phyloP scores from a whole-genome alignment of 2,113 vertebrate species.

The Ophiodon elongatus region DNA sequence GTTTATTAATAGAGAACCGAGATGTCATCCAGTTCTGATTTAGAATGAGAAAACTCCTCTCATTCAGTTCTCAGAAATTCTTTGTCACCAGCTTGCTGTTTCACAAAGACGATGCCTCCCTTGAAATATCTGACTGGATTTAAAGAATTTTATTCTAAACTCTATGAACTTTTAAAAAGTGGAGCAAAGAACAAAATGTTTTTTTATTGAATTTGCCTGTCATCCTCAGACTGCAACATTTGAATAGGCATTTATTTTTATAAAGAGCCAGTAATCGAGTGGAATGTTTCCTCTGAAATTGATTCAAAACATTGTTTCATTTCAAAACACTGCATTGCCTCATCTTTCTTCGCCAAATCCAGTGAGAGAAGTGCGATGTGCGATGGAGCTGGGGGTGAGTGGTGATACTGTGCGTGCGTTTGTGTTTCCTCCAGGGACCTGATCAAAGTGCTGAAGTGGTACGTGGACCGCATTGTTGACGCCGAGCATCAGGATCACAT shows the following conservation, averaged over 20 bases:
- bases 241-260: neutral
- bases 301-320: conserved; percentile 6
- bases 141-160: neutral
- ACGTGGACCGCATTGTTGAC: conserved; percentile 96
- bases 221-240: neutral
- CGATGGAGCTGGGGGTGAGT: conserved; percentile 17
- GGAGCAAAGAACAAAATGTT: neutral
- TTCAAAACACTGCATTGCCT: conserved; percentile 39
- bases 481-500: conserved; percentile 96
- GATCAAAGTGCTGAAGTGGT: conserved; percentile 98
- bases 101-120: neutral
- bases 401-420: conserved; percentile 33
- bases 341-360: conserved; percentile 30
- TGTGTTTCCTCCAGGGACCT: conserved; percentile 88
- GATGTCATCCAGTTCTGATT: neutral
- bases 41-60: neutral
- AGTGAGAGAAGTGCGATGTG: conserved; percentile 11
- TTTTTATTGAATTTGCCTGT: neutral
- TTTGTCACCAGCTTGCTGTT: neutral
- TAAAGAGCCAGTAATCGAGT: neutral
- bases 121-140: neutral
- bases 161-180: neutral
- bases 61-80: neutral
- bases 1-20: neutral
- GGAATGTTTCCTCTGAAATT: neutral